These are phyloP conservation scores for Drosophila neonasuta DNA, from an alignment of 2,888 invertebrate species.

Conservation along the genomic window DNA sequence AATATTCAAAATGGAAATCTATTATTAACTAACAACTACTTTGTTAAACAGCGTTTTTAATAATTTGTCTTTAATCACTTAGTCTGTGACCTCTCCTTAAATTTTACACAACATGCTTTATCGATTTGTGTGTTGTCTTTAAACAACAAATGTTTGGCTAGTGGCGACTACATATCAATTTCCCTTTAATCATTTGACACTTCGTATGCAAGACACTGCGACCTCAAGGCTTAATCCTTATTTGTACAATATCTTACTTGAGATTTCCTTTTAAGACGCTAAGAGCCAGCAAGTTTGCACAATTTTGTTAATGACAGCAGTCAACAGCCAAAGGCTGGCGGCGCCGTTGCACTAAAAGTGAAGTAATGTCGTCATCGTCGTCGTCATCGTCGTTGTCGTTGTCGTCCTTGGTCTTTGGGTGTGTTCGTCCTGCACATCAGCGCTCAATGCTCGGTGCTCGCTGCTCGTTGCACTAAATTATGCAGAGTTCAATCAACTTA, in stretches of 20 bases:
- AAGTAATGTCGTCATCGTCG: conserved; percentile 15
- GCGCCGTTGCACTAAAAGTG: conserved; percentile 16
- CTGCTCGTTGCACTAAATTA: conserved; percentile 55
- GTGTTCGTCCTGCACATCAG: conserved; percentile 35
- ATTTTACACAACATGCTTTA: background rate
- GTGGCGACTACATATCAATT: background rate
- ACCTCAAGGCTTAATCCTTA: conserved; percentile 20
- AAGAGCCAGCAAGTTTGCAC: conserved; percentile 46
- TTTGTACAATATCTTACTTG: conserved; percentile 41
- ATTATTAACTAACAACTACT: too few species aligned
- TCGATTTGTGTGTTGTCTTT: conserved; percentile 1
- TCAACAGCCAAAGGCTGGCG: conserved; percentile 39
- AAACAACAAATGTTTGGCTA: background rate
- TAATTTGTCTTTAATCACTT: too few species aligned
- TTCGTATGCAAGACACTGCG: conserved; percentile 7
- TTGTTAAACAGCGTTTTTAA: too few species aligned
- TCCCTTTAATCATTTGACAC: conserved; percentile 10
- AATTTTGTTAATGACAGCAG: conserved; percentile 57
- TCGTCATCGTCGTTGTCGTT: conserved; percentile 16
- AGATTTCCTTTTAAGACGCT: conserved; percentile 33
- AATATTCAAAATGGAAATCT: too few species aligned
- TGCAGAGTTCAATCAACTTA: conserved; percentile 69
- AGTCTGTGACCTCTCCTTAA: too few species aligned
- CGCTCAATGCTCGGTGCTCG: background rate
- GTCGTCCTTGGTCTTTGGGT: conserved; percentile 8